These are phyloP conservation scores for Linepithema humile DNA, from an alignment of 1,140 invertebrate genomes.

Conservation along the genomic window DNA sequence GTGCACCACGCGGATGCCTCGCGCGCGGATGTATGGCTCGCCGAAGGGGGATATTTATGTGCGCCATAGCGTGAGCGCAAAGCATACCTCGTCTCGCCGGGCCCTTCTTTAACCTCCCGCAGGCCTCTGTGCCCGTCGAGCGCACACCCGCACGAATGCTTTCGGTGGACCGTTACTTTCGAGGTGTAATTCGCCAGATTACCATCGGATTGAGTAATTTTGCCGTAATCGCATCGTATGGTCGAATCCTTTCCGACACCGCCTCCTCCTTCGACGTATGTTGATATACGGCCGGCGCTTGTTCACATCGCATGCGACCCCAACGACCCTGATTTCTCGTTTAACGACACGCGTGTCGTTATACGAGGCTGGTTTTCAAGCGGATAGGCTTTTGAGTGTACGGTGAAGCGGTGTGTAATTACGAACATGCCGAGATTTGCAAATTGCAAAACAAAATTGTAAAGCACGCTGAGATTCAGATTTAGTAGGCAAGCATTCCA, in stretches of 20 bases:
- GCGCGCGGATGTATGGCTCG: slow-evolving; percentile 52
- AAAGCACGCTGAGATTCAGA: not conserved
- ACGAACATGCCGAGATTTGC: slow-evolving; percentile 5
- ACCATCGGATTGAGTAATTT: slow-evolving; percentile 68
- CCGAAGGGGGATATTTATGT: slow-evolving; percentile 70
- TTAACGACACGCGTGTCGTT: slow-evolving; percentile 23
- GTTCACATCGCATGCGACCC: slow-evolving; percentile 25
- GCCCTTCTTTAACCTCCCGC: not conserved
- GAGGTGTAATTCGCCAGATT: slow-evolving; percentile 58
- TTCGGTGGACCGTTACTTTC: slow-evolving; percentile 18
- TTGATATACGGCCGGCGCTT: not conserved
- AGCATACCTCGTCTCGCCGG: slow-evolving; percentile 40
- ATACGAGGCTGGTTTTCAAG: not conserved
- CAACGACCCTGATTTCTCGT: slow-evolving; percentile 45
- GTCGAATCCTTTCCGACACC: slow-evolving; percentile 31
- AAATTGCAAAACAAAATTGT: not conserved
- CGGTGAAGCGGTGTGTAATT: not conserved
- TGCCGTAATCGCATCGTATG: slow-evolving; percentile 39
- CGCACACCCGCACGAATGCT: not conserved
- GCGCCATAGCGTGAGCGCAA: slow-evolving; percentile 69
- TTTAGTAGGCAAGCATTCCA: not conserved
- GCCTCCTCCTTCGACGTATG: slow-evolving; percentile 4
- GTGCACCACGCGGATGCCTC: slow-evolving; percentile 40
- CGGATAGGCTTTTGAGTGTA: not conserved
- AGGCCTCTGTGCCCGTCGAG: not conserved